Evolutionary conservation across 2,113 vertebrate species (phyloP).

Genomic region (Amblyornis subalaris): DNA sequence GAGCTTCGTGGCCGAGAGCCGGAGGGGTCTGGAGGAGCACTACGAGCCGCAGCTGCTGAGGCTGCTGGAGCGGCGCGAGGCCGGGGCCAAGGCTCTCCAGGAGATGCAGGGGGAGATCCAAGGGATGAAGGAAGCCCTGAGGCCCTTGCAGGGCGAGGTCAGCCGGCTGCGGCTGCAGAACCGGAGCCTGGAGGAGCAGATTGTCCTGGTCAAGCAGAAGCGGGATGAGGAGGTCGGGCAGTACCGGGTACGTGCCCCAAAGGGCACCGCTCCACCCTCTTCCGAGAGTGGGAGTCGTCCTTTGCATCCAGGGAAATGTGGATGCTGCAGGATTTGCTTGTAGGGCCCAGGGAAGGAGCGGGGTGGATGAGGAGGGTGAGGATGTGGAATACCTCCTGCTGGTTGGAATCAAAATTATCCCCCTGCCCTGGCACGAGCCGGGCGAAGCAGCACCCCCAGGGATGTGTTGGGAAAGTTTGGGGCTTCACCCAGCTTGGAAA

Average conservation of each 20-base stretch:
- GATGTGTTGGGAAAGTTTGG: rapidly evolving
- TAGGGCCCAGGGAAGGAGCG: rapidly evolving
- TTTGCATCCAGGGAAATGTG: neutral
- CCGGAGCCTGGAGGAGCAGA: slow-evolving; percentile 84
- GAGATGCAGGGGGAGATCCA: slow-evolving; percentile 80
- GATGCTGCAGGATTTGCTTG: neutral
- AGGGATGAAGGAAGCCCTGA: slow-evolving; percentile 77
- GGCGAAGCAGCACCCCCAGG: neutral
- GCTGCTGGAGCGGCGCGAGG: slow-evolving; percentile 82
- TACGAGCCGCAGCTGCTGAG: slow-evolving; percentile 86
- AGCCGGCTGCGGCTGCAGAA: slow-evolving; percentile 79
- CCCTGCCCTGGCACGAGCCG: rapidly evolving
- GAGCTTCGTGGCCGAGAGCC: slow-evolving; percentile 81
- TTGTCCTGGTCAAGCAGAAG: slow-evolving; percentile 76
- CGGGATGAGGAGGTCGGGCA: slow-evolving; percentile 80
- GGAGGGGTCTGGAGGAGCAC: slow-evolving; percentile 82
- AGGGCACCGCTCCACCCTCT: rapidly evolving
- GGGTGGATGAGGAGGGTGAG: neutral
- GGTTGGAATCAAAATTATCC: neutral
- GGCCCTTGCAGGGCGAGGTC: slow-evolving; percentile 81
- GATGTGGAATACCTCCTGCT: neutral
- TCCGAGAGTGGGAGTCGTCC: rapidly evolving
- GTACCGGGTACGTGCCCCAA: slow-evolving; percentile 75
- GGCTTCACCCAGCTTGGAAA: neutral
- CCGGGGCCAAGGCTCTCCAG: slow-evolving; percentile 71